Percentiles rank a stretch among this genome's conserved stretches.
Evolutionary conservation across 2,113 vertebrate genomes (phyloP).

Genomic region (Phrynosoma blainvillii): DNA sequence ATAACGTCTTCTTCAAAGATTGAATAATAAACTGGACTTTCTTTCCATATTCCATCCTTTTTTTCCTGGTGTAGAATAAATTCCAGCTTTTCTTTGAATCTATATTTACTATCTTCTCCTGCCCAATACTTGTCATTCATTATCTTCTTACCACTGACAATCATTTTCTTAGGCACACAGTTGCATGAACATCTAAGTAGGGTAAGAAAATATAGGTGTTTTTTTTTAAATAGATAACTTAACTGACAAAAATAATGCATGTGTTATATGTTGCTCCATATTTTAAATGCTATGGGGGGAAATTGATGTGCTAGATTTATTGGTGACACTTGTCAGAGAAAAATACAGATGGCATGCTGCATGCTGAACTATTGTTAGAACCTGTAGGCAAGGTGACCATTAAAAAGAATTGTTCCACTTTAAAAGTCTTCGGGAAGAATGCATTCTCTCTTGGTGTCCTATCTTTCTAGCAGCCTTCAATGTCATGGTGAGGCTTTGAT

Average conservation of each 20-base stretch:
- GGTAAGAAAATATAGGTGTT: slow-evolving; percentile 18
- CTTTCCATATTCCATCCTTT: slow-evolving; percentile 21
- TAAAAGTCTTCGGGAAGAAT: slow-evolving; percentile 28
- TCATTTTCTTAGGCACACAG: slow-evolving; percentile 20
- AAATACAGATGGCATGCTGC: neutral
- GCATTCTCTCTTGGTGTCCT: slow-evolving; percentile 36
- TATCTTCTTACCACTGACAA: slow-evolving; percentile 41
- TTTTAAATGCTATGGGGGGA: slow-evolving; percentile 30
- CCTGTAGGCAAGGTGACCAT: slow-evolving; percentile 49
- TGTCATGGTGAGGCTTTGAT: slow-evolving; percentile 45
- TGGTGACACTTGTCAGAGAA: slow-evolving; percentile 30
- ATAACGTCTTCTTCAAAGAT: neutral
- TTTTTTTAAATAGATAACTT: slow-evolving; percentile 11
- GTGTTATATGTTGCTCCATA: neutral
- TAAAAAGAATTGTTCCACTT: slow-evolving; percentile 44
- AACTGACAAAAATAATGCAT: neutral
- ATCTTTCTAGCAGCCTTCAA: slow-evolving; percentile 43
- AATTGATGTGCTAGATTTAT: neutral
- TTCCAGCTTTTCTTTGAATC: slow-evolving; percentile 34
- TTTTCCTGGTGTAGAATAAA: slow-evolving; percentile 18
- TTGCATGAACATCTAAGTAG: slow-evolving; percentile 14
- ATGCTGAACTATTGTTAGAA: slow-evolving; percentile 47
- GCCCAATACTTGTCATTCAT: slow-evolving; percentile 37
- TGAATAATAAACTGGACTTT: slow-evolving; percentile 2
- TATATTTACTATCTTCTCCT: slow-evolving; percentile 28